phyloP scores from a whole-genome alignment of 2,113 vertebrate species.

The Trogon melanurus region DNA sequence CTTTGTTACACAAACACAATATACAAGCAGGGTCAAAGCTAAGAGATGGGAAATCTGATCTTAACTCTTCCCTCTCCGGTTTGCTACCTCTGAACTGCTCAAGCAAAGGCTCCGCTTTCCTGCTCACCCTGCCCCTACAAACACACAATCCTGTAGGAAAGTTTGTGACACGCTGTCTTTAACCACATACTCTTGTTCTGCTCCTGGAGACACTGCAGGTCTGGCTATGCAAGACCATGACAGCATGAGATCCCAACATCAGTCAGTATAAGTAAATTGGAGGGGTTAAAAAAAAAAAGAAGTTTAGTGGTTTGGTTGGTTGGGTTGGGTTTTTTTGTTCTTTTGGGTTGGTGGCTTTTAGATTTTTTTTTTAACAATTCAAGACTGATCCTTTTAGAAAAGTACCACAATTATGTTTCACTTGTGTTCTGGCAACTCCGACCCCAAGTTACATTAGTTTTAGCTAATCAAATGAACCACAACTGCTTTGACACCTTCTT shows the following conservation, averaged over 20 bases:
- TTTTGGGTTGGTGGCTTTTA: background rate
- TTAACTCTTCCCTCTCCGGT: background rate
- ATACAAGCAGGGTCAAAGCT: background rate
- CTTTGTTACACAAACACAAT: background rate
- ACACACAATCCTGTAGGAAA: background rate
- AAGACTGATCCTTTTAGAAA: background rate
- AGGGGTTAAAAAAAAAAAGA: background rate
- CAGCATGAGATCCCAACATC: background rate
- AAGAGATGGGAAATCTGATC: background rate
- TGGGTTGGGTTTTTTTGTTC: background rate
- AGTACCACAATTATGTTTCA: background rate
- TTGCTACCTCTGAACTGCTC: background rate
- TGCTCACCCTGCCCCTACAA: background rate
- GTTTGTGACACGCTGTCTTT: background rate
- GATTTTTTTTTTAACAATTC: background rate
- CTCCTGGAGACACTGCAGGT: background rate
- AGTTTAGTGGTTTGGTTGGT: background rate
- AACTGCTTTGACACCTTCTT: background rate
- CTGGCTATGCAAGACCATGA: background rate
- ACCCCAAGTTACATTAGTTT: background rate
- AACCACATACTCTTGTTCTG: background rate
- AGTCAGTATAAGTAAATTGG: background rate
- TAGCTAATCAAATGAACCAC: background rate
- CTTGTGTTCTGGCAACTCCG: background rate
- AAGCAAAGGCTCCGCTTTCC: background rate